Evolutionary conservation across 2,797 vertebrate species (phyloP).

Genomic region (Sebastes elongatus): DNA sequence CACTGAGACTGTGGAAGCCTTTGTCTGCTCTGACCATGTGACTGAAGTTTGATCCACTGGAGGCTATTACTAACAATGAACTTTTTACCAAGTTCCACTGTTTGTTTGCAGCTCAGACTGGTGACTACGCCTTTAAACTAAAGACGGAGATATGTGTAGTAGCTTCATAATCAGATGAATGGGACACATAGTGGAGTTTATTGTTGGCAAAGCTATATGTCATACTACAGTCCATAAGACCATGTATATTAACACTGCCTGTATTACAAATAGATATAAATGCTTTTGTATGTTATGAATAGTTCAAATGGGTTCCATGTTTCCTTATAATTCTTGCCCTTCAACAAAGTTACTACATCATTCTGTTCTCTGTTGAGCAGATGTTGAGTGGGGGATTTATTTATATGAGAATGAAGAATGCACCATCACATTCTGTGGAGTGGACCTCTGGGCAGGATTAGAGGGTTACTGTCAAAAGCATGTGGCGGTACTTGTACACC

Average conservation of each 20-base stretch:
- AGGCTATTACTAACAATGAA: neutral
- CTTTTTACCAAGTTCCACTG: neutral
- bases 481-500: constrained; percentile 56
- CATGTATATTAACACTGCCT: neutral
- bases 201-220: neutral
- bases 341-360: neutral
- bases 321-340: neutral
- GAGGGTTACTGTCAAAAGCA: constrained; percentile 62
- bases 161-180: neutral
- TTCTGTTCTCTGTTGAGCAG: neutral
- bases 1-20: constrained; percentile 9
- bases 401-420: constrained; percentile 20
- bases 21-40: constrained; percentile 12
- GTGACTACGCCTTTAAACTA: neutral
- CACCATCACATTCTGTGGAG: constrained; percentile 21
- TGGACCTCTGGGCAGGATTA: constrained; percentile 59
- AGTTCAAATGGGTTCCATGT: neutral
- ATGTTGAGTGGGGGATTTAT: constrained; percentile 6
- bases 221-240: neutral
- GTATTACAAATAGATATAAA: neutral
- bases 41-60: constrained; percentile 9
- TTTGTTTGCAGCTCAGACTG: neutral
- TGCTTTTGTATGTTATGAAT: neutral
- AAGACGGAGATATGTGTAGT: neutral
- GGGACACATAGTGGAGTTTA: neutral